phyloP scores from a whole-genome alignment of 2,888 invertebrate genomes.

The Choristoneura rosaceana region DNA sequence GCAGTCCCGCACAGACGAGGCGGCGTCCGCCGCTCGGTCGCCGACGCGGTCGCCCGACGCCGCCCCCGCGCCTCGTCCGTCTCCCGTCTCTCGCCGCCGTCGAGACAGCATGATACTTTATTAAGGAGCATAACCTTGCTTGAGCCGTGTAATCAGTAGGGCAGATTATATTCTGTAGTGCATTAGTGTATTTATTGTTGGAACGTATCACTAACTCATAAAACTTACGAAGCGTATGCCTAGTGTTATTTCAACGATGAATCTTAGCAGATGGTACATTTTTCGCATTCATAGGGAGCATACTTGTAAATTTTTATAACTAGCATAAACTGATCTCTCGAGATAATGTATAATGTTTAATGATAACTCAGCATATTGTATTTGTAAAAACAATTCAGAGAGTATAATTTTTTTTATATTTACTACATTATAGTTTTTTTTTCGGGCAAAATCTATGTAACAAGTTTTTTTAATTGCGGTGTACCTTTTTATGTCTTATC shows the following conservation, averaged over 20 bases:
- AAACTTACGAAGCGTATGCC: conserved; percentile 69
- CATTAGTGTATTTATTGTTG: conserved; percentile 79
- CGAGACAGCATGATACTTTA: conserved; percentile 59
- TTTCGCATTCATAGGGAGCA: conserved; percentile 76
- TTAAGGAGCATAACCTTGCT: conserved; percentile 64
- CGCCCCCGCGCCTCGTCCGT: conserved; percentile 52
- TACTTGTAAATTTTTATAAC: conserved; percentile 83
- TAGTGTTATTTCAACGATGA: conserved; percentile 75
- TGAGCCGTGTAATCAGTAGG: conserved; percentile 77
- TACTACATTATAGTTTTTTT: conserved; percentile 74
- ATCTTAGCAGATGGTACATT: conserved; percentile 72
- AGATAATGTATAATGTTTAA: conserved; percentile 81
- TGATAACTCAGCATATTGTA: conserved; percentile 80
- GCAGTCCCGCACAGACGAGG: conserved; percentile 7
- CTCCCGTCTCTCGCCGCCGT: conserved; percentile 34
- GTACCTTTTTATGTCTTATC: conserved; percentile 68
- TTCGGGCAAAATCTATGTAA: conserved; percentile 72
- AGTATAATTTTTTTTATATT: conserved; percentile 77
- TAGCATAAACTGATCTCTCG: conserved; percentile 85
- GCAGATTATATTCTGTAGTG: conserved; percentile 75
- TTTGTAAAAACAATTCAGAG: conserved; percentile 81
- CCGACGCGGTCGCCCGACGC: conserved; percentile 14
- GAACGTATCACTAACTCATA: conserved; percentile 71
- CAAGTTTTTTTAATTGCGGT: conserved; percentile 67
- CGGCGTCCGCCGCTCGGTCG: conserved; percentile 1